A percentile compares a stretch with the other conserved stretches of the same genome.
phyloP scores from a whole-genome alignment of 2,113 vertebrate genomes.

The Epinephelus lanceolatus region DNA sequence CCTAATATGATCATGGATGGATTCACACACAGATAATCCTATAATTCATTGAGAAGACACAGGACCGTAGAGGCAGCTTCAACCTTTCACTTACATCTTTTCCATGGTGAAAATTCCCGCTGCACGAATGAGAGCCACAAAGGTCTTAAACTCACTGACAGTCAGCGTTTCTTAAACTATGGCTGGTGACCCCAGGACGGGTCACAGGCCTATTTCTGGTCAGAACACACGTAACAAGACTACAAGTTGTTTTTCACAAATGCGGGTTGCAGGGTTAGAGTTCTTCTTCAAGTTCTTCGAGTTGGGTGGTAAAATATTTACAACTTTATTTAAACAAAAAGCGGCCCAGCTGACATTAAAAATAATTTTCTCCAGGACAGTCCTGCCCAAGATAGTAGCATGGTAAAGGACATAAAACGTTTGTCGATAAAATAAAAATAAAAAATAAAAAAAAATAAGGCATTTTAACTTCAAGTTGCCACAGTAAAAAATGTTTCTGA shows the following conservation, averaged over 20 bases:
- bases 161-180: slow-evolving; percentile 54
- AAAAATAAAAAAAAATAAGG: not conserved
- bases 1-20: not conserved
- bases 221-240: slow-evolving; percentile 26
- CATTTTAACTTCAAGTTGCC: too few relatives aligned
- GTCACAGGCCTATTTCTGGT: slow-evolving; percentile 61
- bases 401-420: not conserved
- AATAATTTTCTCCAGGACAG: not conserved
- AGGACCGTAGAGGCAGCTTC: slow-evolving; percentile 3
- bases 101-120: slow-evolving; percentile 8
- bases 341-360: not conserved
- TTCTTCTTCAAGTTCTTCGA: not conserved
- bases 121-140: slow-evolving; percentile 30
- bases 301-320: slow-evolving; percentile 21
- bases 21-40: not conserved
- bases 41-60: slow-evolving; percentile 9
- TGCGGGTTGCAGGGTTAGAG: not conserved
- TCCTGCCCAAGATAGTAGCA: not conserved
- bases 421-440: too few relatives aligned
- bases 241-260: slow-evolving; percentile 18
- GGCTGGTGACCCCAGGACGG: slow-evolving; percentile 38
- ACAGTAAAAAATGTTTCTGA: too few relatives aligned
- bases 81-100: slow-evolving; percentile 10
- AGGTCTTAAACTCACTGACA: slow-evolving; percentile 29
- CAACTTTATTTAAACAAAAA: slow-evolving; percentile 18